Evolutionary conservation across 2,113 vertebrate genomes (phyloP), one percentile per base, ranked within the genome.

Genomic region (Menidia beryllina): DNA sequence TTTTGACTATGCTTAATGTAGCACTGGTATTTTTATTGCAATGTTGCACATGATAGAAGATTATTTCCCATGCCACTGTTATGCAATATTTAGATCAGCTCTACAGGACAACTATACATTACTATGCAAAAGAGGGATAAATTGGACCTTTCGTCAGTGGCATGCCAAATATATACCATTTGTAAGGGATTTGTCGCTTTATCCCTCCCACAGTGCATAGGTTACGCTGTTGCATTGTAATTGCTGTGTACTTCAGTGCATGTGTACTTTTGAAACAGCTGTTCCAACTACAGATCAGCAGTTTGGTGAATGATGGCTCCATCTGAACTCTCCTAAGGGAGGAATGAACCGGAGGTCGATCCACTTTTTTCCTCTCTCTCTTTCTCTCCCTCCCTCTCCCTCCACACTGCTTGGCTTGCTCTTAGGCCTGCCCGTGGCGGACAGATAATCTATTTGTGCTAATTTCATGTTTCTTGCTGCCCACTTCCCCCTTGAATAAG

Each of bases 371-470:
- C 26, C 21, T 23, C 36, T 34, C 5, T 34, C 30, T 34, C 30
- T 34, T 34, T n/a, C n/a, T n/a, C 20, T 51, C 72, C 48, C 68
- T 19, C 65, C 13, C 47, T 43, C 73, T 78, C 62, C 73, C 63
- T 58, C 72, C 70, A 75, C 80, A 69, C 53, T 84, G 84, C 86
- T 85, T 88, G 81, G 79, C 84, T 89, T 81, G 86, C 87, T 88
- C 79, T 88, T 76, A 77, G 86, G 51, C 68, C 75, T 52, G 83
- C 78, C 85, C 80, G 75, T 65, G 43, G 77, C 71, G 43, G 93
- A 93, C 92, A 93, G 86, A 91, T 93, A 94, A 94, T 94, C 92
- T 83, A 93, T 94, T 93, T 91, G 92, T 93, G 90, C 92, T 93
- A 93, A 94, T 94, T 93, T 91, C 86, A 86, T 89, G 89, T 88